Conservation (phyloP, 1,140 invertebrate genomes). For the Cyclina sinensis region DNA sequence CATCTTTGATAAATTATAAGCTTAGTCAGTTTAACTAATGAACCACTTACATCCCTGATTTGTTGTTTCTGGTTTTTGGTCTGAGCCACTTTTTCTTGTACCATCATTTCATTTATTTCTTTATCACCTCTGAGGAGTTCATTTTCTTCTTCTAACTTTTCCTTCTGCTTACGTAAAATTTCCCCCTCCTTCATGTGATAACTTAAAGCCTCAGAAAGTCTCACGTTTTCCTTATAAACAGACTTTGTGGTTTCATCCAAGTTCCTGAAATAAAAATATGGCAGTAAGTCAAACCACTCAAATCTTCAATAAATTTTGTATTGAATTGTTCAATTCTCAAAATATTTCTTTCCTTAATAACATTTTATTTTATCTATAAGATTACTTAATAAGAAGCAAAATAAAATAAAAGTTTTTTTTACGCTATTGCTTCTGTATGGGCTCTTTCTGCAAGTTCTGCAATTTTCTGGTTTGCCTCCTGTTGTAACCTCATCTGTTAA, state of each 20-base stretch:
- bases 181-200: constrained; percentile 86
- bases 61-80: constrained; percentile 81
- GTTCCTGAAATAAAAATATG: constrained; percentile 79
- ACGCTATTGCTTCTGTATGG: constrained; percentile 86
- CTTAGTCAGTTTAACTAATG: too few relatives aligned
- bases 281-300: too few relatives aligned
- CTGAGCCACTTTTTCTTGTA: constrained; percentile 85
- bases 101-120: constrained; percentile 83
- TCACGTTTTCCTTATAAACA: constrained; percentile 87
- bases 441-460: constrained; percentile 86
- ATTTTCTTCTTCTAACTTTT: constrained; percentile 81
- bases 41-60: constrained; percentile 81
- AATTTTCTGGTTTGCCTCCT: constrained; percentile 87
- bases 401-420: constrained; percentile 66
- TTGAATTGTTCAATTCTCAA: too few relatives aligned
- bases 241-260: constrained; percentile 86
- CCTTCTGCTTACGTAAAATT: constrained; percentile 80
- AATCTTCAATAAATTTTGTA: too few relatives aligned
- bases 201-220: constrained; percentile 83
- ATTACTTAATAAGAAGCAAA: not conserved
- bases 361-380: too few relatives aligned
- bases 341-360: too few relatives aligned
- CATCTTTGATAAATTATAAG: too few relatives aligned
- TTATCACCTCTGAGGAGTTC: constrained; percentile 81
- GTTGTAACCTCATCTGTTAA: constrained; percentile 85